phyloP scores from a whole-genome alignment of 2,113 vertebrate genomes.

The Pandion haliaetus region DNA sequence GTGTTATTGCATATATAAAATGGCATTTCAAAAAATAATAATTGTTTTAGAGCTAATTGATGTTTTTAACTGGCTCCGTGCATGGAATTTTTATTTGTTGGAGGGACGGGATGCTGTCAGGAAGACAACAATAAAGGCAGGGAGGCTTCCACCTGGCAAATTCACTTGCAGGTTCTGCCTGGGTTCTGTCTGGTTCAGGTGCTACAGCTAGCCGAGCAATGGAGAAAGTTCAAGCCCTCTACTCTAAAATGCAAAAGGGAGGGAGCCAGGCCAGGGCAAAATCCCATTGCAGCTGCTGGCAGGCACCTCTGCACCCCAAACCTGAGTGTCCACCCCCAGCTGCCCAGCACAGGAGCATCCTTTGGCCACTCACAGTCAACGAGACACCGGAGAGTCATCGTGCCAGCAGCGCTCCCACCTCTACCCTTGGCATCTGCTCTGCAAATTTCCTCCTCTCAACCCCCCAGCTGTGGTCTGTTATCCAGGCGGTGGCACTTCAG shows the following conservation, averaged over 20 bases:
- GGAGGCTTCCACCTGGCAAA: background rate
- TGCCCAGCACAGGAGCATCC: background rate
- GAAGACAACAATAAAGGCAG: background rate
- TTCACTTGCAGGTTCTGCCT: background rate
- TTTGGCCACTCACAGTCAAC: fast-evolving
- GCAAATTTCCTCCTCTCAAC: background rate
- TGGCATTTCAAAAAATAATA: constrained; percentile 80
- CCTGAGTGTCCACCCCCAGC: fast-evolving
- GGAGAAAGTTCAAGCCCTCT: background rate
- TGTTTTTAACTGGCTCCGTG: constrained; percentile 67
- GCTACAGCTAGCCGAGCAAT: fast-evolving
- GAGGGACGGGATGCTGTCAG: constrained; percentile 28
- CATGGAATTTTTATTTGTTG: constrained; percentile 32
- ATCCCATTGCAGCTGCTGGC: background rate
- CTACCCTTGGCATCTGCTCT: background rate
- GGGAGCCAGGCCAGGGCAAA: background rate
- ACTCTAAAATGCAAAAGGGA: background rate
- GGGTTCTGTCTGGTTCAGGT: background rate
- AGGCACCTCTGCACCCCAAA: background rate
- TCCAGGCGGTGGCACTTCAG: background rate
- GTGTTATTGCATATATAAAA: constrained; percentile 77
- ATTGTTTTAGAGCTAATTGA: constrained; percentile 81
- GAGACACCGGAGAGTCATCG: fast-evolving
- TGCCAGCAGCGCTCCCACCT: background rate
- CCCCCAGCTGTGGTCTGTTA: fast-evolving